These are phyloP conservation scores for Myocastor coypus DNA, from an alignment of 2,113 vertebrate genomes.

Conservation along the genomic window DNA sequence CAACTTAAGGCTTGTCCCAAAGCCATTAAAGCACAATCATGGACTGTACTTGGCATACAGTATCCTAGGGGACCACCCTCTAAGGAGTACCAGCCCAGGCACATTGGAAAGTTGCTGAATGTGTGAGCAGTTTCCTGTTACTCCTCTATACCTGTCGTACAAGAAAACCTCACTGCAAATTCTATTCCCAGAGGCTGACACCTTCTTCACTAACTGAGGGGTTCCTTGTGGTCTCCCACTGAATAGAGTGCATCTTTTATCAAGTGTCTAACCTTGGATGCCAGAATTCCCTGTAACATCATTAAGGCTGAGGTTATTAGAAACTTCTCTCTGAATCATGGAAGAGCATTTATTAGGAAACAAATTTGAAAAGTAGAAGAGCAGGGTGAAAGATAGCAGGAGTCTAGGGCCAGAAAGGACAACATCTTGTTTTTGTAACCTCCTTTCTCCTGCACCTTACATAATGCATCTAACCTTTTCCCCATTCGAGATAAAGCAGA, in stretches of 20 bases:
- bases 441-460: background rate
- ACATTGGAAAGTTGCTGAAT: background rate
- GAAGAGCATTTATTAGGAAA: background rate
- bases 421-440: background rate
- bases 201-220: background rate
- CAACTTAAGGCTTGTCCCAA: background rate
- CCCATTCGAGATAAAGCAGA: background rate
- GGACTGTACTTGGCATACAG: background rate
- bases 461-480: background rate
- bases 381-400: background rate
- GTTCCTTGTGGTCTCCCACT: background rate
- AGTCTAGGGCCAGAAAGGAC: background rate
- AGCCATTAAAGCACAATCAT: background rate
- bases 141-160: background rate
- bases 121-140: background rate
- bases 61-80: background rate
- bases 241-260: too few relatives aligned
- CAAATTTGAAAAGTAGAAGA: background rate
- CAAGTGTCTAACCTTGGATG: background rate
- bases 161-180: background rate
- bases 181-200: too few relatives aligned
- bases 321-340: background rate
- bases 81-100: background rate
- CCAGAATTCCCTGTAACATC: background rate
- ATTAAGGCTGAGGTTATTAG: background rate